Evolutionary conservation across 1,140 invertebrate species (phyloP).

Genomic region (Drosophila orosa): DNA sequence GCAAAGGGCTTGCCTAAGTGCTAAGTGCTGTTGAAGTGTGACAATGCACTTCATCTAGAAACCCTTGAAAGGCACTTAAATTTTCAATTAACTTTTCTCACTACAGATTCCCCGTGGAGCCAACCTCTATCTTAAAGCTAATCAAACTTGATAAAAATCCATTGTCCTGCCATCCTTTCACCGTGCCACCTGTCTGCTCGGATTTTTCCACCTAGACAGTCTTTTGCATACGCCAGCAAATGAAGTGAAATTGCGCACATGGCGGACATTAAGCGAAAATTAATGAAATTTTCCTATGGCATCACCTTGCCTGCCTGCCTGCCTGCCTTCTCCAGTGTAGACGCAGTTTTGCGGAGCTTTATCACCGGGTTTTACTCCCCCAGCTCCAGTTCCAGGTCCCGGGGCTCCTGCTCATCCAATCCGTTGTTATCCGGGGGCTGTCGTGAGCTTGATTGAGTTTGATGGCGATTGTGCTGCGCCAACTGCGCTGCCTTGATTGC

Average conservation of each 20-base stretch:
- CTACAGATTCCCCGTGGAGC: neutral
- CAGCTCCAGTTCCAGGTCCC: conserved; percentile 4
- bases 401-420: conserved; percentile 44
- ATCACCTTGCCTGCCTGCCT: conserved; percentile 3
- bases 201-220: conserved; percentile 6
- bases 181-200: conserved; percentile 4
- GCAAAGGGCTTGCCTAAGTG: neutral
- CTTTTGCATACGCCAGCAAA: conserved; percentile 52
- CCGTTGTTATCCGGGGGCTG: conserved; percentile 70
- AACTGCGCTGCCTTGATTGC: conserved; percentile 72
- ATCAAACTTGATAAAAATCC: conserved; percentile 35
- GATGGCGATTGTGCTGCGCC: conserved; percentile 73
- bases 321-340: conserved; percentile 11
- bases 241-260: conserved; percentile 75
- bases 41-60: neutral
- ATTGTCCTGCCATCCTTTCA: conserved; percentile 3
- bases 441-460: conserved; percentile 76
- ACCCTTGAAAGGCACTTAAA: conserved; percentile 2
- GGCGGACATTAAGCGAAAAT: conserved; percentile 78
- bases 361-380: conserved; percentile 27
- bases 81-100: conserved; percentile 12
- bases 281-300: conserved; percentile 72
- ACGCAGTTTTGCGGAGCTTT: conserved; percentile 29
- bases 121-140: conserved; percentile 25
- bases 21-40: neutral